These are phyloP conservation scores for Erpornis zantholeuca DNA, from an alignment of 2,113 vertebrate species.

Conservation along the genomic window DNA sequence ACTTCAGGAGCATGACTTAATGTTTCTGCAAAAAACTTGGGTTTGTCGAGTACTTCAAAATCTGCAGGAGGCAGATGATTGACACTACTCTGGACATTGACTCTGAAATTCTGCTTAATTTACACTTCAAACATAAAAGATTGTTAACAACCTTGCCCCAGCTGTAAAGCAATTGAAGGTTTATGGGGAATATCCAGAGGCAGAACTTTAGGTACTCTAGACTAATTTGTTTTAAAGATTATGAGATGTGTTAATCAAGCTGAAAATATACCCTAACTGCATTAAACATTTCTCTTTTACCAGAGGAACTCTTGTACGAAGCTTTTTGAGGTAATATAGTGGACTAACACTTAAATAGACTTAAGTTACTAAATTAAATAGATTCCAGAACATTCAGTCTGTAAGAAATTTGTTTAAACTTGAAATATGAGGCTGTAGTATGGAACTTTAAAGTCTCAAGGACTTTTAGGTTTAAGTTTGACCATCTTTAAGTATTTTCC, in stretches of 20 bases:
- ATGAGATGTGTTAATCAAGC: background rate
- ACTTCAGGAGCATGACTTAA: background rate
- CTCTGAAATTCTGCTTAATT: background rate
- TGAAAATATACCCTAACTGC: background rate
- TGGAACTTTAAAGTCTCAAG: background rate
- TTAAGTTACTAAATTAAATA: background rate
- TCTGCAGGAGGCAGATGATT: background rate
- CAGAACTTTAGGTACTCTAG: background rate
- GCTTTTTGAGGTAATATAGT: background rate
- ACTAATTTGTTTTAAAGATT: background rate
- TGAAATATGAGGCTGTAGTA: background rate
- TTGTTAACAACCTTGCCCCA: background rate
- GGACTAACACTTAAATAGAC: background rate
- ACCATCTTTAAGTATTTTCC: background rate
- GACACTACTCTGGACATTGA: background rate
- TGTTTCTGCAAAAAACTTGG: background rate
- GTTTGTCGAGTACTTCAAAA: background rate
- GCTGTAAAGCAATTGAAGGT: background rate
- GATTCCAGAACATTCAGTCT: background rate
- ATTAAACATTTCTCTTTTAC: background rate
- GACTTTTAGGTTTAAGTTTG: background rate
- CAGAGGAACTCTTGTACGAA: background rate
- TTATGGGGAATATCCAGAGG: background rate
- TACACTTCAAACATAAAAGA: constrained; percentile 10
- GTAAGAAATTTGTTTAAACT: background rate